phyloP scores from a whole-genome alignment of 2,797 vertebrate species.

The Luscinia megarhynchos region DNA sequence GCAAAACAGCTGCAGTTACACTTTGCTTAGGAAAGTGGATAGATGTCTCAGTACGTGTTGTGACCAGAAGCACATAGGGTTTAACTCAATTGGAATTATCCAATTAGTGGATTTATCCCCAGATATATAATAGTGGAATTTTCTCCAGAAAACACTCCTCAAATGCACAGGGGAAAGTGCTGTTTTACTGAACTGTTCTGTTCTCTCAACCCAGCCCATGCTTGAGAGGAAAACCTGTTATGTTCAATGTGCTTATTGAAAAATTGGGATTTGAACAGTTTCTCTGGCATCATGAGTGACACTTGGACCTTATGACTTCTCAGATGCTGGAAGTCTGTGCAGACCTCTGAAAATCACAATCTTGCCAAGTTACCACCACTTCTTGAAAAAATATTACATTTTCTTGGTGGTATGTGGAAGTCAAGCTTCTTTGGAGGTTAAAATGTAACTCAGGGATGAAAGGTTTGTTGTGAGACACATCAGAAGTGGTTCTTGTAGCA shows the following conservation, averaged over 20 bases:
- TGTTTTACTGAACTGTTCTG: neutral
- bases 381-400: neutral
- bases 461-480: neutral
- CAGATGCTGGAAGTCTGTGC: neutral
- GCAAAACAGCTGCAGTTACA: neutral
- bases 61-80: neutral
- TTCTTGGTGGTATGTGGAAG: neutral
- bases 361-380: neutral
- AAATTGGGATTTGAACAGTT: neutral
- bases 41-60: rapidly evolving
- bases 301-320: neutral
- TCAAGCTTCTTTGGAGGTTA: neutral
- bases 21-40: neutral
- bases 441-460: neutral
- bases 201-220: neutral
- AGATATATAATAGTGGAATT: neutral
- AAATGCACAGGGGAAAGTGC: neutral
- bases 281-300: neutral
- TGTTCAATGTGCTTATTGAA: neutral
- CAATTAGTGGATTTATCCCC: no score
- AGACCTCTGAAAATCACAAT: neutral
- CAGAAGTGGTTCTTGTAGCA: neutral
- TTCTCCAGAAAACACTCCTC: neutral
- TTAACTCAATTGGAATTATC: neutral
- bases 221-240: neutral